phyloP scores from a whole-genome alignment of 2,888 invertebrate species.

The Mythimna ferrago region DNA sequence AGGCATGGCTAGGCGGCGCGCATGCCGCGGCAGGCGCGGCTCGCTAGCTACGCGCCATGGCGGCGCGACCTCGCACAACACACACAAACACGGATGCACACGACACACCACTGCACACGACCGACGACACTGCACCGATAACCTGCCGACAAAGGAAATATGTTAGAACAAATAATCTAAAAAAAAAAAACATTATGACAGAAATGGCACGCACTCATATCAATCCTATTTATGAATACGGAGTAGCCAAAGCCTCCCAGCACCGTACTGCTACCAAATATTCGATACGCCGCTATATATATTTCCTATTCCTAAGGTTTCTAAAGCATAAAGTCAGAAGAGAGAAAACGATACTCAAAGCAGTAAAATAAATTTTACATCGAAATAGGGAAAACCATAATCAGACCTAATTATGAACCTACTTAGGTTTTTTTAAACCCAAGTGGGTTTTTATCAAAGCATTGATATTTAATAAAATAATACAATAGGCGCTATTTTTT shows the following conservation, averaged over 20 bases:
- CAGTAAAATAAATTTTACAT: neutral
- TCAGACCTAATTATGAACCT: neutral
- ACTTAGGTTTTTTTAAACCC: no score
- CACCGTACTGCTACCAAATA: neutral
- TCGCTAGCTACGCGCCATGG: slow-evolving; percentile 86
- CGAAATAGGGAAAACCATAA: neutral
- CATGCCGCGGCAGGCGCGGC: slow-evolving; percentile 83
- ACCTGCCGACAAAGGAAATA: slow-evolving; percentile 69
- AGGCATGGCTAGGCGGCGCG: slow-evolving; percentile 87
- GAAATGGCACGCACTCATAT: neutral
- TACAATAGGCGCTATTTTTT: no score
- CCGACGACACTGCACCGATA: slow-evolving; percentile 75
- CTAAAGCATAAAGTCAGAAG: neutral
- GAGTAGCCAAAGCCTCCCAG: neutral
- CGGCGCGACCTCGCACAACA: slow-evolving; percentile 73
- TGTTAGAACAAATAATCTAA: slow-evolving; percentile 11
- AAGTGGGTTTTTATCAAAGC: neutral
- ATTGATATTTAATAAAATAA: neutral
- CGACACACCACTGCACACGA: slow-evolving; percentile 75
- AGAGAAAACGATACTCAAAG: neutral
- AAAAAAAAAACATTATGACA: neutral
- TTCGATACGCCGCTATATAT: no score
- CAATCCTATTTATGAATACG: neutral
- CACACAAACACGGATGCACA: slow-evolving; percentile 75
- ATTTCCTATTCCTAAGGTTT: neutral